These are phyloP conservation scores for Drosophila melanosoma DNA, from an alignment of 2,888 invertebrate species.

Conservation along the genomic window DNA sequence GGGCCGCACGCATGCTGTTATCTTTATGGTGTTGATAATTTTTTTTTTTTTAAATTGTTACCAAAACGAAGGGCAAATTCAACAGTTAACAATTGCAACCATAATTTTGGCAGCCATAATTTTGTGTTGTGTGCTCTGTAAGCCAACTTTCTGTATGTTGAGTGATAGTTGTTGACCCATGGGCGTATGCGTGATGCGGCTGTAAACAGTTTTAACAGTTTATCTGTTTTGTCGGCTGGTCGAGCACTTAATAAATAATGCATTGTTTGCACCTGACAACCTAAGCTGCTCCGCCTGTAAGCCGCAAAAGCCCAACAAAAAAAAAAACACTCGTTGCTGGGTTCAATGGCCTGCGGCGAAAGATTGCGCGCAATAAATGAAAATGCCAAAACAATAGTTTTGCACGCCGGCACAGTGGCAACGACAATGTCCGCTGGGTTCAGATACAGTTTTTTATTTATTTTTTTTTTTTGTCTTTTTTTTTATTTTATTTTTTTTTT, in stretches of 20 bases:
- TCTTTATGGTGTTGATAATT: conserved; percentile 50
- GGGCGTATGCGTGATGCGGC: conserved; percentile 34
- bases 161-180: conserved; percentile 9
- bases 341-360: conserved; percentile 57
- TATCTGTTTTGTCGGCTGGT: conserved; percentile 13
- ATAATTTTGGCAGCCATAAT: neutral
- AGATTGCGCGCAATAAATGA: conserved; percentile 65
- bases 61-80: conserved; percentile 45
- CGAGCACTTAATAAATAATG: conserved; percentile 10
- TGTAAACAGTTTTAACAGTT: neutral
- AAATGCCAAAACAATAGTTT: conserved; percentile 65
- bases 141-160: conserved; percentile 9
- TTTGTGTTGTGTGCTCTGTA: conserved; percentile 3
- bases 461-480: conserved; percentile 13
- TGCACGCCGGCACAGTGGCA: conserved; percentile 51
- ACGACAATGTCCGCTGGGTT: conserved; percentile 63
- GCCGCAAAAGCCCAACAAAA: neutral
- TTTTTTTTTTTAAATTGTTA: neutral
- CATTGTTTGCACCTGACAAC: conserved; percentile 4
- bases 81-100: conserved; percentile 29
- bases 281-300: neutral
- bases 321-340: conserved; percentile 1
- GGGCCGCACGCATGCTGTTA: conserved; percentile 46
- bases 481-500: conserved; percentile 13
- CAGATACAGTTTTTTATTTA: conserved; percentile 23